phyloP scores from a whole-genome alignment of 2,113 vertebrate species.

The Damaliscus lunatus region DNA sequence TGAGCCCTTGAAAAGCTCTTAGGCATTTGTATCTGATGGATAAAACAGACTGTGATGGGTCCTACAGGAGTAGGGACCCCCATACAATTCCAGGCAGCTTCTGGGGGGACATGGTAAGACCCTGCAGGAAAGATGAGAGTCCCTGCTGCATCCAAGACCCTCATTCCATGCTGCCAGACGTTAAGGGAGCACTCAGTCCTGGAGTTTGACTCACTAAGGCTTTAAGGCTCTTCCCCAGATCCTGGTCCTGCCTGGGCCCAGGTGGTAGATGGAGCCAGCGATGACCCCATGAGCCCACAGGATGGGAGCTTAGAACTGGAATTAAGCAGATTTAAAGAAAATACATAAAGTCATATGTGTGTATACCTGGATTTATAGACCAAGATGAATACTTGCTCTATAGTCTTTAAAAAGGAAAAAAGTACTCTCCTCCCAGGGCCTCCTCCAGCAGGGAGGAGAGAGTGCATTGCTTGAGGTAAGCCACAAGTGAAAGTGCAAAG shows the following conservation, averaged over 20 bases:
- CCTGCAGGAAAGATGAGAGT: neutral
- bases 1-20: neutral
- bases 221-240: neutral
- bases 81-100: neutral
- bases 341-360: neutral
- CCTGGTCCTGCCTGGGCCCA: neutral
- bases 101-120: neutral
- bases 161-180: neutral
- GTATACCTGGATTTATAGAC: neutral
- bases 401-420: conserved; percentile 6
- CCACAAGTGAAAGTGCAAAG: neutral
- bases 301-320: neutral
- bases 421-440: neutral
- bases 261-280: neutral
- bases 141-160: neutral
- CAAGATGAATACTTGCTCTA: conserved; percentile 4
- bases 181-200: neutral
- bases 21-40: neutral
- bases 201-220: neutral
- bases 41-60: neutral
- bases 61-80: neutral
- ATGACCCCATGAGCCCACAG: neutral
- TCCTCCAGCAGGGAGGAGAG: neutral
- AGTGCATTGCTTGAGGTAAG: neutral
- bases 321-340: conserved; percentile 49